phyloP scores from a whole-genome alignment of 1,140 invertebrate genomes.

The Calliphora vicina region DNA sequence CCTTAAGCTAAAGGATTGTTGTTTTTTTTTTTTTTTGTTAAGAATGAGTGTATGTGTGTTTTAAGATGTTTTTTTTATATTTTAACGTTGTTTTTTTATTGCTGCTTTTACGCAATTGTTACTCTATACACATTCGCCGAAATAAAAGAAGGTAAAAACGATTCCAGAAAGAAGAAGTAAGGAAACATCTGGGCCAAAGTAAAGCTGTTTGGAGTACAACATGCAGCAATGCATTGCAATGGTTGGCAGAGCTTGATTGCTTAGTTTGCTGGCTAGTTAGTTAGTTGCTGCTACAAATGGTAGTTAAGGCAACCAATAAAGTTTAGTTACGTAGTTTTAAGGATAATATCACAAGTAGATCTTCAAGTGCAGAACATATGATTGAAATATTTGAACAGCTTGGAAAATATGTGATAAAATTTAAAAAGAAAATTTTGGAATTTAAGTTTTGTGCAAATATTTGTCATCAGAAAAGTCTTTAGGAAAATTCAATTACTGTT shows the following conservation, averaged over 20 bases:
- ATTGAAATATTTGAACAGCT: too few relatives aligned
- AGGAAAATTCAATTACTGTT: too few relatives aligned
- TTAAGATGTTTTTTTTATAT: neutral
- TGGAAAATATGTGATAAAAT: too few relatives aligned
- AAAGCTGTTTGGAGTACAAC: neutral
- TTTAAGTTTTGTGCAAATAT: too few relatives aligned
- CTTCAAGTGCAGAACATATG: too few relatives aligned
- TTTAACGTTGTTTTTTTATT: neutral
- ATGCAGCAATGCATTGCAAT: neutral
- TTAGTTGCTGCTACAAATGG: neutral
- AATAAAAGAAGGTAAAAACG: neutral
- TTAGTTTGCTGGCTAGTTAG: neutral
- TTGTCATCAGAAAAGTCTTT: too few relatives aligned
- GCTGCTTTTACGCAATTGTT: neutral
- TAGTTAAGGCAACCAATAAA: too few relatives aligned
- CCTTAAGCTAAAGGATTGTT: conserved; percentile 17
- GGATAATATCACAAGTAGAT: too few relatives aligned
- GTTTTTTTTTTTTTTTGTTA: too few relatives aligned
- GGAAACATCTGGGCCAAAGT: conserved; percentile 7
- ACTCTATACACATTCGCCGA: neutral
- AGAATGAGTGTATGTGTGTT: neutral
- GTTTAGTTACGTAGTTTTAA: too few relatives aligned
- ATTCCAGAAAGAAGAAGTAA: neutral
- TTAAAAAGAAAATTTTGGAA: too few relatives aligned
- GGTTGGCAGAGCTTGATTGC: neutral